These are phyloP conservation scores for Phenacoccus solenopsis DNA, from an alignment of 1,140 invertebrate species.

Conservation along the genomic window DNA sequence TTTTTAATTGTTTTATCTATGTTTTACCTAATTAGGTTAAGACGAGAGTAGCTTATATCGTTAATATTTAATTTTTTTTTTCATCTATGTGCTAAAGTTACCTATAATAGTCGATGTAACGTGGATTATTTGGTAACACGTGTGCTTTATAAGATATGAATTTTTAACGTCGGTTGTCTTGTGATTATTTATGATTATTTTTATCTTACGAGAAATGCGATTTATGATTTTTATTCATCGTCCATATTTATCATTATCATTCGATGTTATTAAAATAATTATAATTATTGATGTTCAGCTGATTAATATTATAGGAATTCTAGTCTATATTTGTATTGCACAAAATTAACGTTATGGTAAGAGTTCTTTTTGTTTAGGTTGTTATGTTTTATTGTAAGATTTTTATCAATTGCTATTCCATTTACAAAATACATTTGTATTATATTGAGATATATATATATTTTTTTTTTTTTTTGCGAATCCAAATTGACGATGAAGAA, in stretches of 20 bases:
- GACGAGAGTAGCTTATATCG: not conserved
- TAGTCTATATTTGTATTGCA: constrained; percentile 3
- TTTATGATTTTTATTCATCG: not conserved
- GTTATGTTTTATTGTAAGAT: not conserved
- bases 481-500: too few relatives aligned
- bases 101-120: too few relatives aligned
- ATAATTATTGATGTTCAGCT: too few relatives aligned
- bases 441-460: too few relatives aligned
- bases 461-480: too few relatives aligned
- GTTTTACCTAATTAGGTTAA: too few relatives aligned
- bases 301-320: not conserved
- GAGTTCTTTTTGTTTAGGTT: not conserved
- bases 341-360: not conserved
- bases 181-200: not conserved
- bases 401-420: not conserved
- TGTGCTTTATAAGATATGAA: too few relatives aligned
- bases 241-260: not conserved
- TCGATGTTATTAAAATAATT: not conserved
- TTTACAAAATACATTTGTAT: not conserved
- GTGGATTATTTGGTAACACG: too few relatives aligned
- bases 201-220: too few relatives aligned
- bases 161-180: not conserved
- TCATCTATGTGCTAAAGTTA: not conserved
- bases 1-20: too few relatives aligned
- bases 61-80: too few relatives aligned